Percentiles rank a stretch among this genome's conserved stretches.
phyloP scores from a whole-genome alignment of 2,797 vertebrate genomes.

The Artibeus jamaicensis region DNA sequence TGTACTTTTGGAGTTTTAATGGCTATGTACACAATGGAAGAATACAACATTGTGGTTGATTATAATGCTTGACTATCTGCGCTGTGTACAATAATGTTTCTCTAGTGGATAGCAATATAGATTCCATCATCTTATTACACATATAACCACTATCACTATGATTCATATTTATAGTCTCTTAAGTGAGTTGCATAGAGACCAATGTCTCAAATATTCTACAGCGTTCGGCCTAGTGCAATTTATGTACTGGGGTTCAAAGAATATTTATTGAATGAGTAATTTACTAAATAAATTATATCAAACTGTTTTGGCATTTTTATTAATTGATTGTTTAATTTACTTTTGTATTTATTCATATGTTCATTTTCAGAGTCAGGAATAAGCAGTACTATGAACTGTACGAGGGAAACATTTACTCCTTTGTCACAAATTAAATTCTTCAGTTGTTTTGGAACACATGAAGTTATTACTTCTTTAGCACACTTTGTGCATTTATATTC shows the following conservation, averaged over 20 bases:
- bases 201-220: neutral
- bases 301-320: neutral
- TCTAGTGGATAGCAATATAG: neutral
- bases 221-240: neutral
- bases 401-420: neutral
- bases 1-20: neutral
- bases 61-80: neutral
- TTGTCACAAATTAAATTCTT: neutral
- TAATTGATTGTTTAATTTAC: neutral
- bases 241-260: neutral
- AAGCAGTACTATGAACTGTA: neutral
- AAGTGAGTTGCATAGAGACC: neutral
- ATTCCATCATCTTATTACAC: neutral
- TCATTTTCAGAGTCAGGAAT: neutral
- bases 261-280: neutral
- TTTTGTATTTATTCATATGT: neutral
- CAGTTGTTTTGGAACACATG: neutral
- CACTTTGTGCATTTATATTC: neutral
- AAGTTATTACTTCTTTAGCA: neutral
- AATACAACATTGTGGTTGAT: neutral
- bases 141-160: neutral
- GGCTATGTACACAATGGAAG: neutral
- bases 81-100: neutral
- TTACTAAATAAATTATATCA: neutral
- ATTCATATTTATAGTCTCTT: neutral